phyloP scores from a whole-genome alignment of 2,888 invertebrate species.

The Cryptocephalus primarius region DNA sequence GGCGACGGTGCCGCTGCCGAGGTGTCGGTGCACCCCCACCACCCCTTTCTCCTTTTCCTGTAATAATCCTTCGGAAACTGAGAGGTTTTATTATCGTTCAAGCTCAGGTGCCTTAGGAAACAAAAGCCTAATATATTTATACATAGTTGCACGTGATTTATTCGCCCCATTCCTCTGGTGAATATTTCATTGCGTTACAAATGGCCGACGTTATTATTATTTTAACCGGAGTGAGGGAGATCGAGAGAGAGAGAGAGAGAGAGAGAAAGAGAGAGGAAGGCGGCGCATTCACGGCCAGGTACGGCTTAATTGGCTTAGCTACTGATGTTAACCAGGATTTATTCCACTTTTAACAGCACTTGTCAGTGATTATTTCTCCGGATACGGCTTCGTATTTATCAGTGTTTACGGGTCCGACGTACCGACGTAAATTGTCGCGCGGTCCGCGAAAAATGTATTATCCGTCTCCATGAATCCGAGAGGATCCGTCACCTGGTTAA shows the following conservation, averaged over 20 bases:
- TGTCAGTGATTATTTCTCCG: conserved; percentile 29
- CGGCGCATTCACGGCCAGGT: not conserved
- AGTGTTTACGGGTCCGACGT: conserved; percentile 19
- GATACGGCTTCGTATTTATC: conserved; percentile 24
- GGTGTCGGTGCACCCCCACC: too few species aligned
- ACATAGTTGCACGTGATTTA: not conserved
- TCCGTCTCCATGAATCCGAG: not conserved
- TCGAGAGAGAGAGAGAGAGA: too few species aligned
- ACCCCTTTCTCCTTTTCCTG: too few species aligned
- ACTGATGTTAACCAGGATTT: conserved; percentile 29
- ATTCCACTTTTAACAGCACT: conserved; percentile 29
- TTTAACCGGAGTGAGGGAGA: conserved; percentile 17
- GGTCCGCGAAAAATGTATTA: conserved; percentile 2
- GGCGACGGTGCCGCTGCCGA: too few species aligned
- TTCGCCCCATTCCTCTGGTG: conserved; percentile 9
- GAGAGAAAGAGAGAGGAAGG: too few species aligned
- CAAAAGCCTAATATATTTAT: not conserved
- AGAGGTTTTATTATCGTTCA: not conserved
- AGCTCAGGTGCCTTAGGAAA: not conserved
- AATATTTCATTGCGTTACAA: conserved; percentile 33
- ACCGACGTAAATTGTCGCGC: conserved; percentile 16
- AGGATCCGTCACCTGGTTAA: too few species aligned
- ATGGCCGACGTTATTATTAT: conserved; percentile 32
- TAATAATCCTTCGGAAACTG: too few species aligned
- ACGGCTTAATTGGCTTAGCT: not conserved